Percentiles rank a stretch among this genome's conserved stretches.
phyloP scores from a whole-genome alignment of 2,797 vertebrate genomes.

The Macropodus opercularis region DNA sequence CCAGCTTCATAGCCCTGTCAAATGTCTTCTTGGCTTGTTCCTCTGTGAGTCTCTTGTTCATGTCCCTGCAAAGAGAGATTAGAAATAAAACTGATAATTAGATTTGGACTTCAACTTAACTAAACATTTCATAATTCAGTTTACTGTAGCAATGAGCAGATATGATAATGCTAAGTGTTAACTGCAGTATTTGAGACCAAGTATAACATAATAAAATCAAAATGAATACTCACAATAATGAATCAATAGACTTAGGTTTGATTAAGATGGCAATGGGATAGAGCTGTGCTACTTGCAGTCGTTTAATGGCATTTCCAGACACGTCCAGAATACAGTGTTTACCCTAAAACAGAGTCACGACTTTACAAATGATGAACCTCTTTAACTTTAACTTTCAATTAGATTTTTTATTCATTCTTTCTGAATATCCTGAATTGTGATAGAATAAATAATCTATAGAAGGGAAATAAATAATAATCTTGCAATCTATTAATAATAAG shows the following conservation, averaged over 20 bases:
- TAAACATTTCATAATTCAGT: background rate
- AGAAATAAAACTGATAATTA: background rate
- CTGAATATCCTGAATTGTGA: no score
- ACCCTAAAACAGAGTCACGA: slow-evolving; percentile 84
- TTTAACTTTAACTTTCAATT: background rate
- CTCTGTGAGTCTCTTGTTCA: slow-evolving; percentile 96
- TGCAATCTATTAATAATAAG: no score
- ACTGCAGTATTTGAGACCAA: background rate
- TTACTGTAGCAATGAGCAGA: background rate
- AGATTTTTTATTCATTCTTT: no score
- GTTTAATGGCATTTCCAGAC: slow-evolving; percentile 97
- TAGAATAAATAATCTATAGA: no score
- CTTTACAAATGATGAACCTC: slow-evolving; percentile 4
- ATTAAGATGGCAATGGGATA: slow-evolving; percentile 98
- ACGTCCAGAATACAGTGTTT: slow-evolving; percentile 99
- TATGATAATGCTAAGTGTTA: background rate
- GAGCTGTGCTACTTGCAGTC: slow-evolving; percentile 98
- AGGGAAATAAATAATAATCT: no score
- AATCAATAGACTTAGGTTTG: slow-evolving; percentile 93
- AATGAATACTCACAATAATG: slow-evolving; percentile 90
- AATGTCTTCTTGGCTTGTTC: slow-evolving; percentile 97
- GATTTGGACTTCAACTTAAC: background rate
- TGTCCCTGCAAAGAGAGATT: slow-evolving; percentile 83
- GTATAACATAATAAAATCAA: background rate
- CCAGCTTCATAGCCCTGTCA: slow-evolving; percentile 93